A percentile compares a stretch with the other conserved stretches of the same genome.
phyloP scores from a whole-genome alignment of 2,888 invertebrate genomes.

The Petrolisthes manimaculis region DNA sequence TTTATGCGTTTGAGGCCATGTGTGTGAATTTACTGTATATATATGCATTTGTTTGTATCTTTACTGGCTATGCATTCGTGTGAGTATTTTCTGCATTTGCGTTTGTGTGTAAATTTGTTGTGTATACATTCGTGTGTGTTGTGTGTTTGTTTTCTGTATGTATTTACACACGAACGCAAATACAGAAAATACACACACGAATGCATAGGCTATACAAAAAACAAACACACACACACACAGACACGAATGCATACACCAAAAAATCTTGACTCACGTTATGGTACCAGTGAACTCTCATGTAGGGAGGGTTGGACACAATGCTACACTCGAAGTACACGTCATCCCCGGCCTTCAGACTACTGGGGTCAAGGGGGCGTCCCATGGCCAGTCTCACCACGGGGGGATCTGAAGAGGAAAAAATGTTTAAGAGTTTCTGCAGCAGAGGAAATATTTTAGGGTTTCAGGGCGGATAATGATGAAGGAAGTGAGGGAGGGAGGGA shows the following conservation, averaged over 20 bases:
- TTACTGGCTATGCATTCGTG: not conserved
- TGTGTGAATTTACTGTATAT: no score
- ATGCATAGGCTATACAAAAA: not conserved
- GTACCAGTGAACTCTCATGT: slow-evolving; percentile 39
- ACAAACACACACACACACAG: no score
- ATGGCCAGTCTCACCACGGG: slow-evolving; percentile 34
- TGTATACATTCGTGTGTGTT: not conserved
- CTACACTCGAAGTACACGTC: slow-evolving; percentile 47
- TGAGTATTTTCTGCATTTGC: not conserved
- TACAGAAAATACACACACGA: not conserved
- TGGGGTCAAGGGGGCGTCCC: slow-evolving; percentile 28
- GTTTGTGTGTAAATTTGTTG: not conserved
- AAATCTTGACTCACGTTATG: slow-evolving; percentile 34
- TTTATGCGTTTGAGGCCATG: not conserved
- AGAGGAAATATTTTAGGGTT: not conserved
- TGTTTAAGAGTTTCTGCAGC: not conserved
- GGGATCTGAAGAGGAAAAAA: slow-evolving; percentile 8
- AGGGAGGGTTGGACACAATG: slow-evolving; percentile 34
- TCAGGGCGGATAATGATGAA: no score
- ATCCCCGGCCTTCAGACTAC: slow-evolving; percentile 30
- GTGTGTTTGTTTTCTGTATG: not conserved
- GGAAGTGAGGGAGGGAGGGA: not conserved
- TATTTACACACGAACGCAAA: not conserved
- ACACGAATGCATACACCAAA: no score
- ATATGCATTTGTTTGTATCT: not conserved